phyloP scores from a whole-genome alignment of 2,113 vertebrate genomes.

The Hemibagrus wyckioides region DNA sequence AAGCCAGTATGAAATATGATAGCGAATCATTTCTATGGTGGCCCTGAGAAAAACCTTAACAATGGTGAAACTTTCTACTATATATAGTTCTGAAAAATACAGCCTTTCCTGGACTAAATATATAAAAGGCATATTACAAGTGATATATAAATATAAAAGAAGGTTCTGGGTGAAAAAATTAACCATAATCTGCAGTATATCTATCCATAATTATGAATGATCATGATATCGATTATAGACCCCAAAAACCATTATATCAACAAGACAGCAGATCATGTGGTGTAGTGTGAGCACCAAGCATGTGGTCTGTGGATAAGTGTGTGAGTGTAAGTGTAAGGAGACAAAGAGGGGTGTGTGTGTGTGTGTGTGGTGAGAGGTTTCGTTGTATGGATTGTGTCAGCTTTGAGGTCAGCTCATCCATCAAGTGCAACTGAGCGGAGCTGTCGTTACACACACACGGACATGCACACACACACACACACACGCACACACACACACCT shows the following conservation, averaged over 20 bases:
- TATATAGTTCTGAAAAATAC: neutral
- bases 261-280: neutral
- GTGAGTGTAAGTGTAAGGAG: neutral
- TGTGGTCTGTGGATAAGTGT: neutral
- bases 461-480: conserved; percentile 34
- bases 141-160: neutral
- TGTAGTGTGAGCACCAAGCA: neutral
- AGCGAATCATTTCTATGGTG: neutral
- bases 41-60: neutral
- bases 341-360: conserved; percentile 30
- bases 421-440: conserved; percentile 43
- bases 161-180: neutral
- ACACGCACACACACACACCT: conserved; percentile 45
- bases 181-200: neutral
- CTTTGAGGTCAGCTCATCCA: conserved; percentile 50
- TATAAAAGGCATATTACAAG: neutral
- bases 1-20: neutral
- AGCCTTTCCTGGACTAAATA: neutral
- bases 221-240: neutral
- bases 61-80: neutral
- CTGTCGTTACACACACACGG: conserved; percentile 27
- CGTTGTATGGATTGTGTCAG: conserved; percentile 51
- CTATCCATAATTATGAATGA: neutral
- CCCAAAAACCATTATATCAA: neutral
- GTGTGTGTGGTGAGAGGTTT: conserved; percentile 29